Evolutionary conservation across 2,797 vertebrate genomes (phyloP).

Genomic region (Neosalanx taihuensis): DNA sequence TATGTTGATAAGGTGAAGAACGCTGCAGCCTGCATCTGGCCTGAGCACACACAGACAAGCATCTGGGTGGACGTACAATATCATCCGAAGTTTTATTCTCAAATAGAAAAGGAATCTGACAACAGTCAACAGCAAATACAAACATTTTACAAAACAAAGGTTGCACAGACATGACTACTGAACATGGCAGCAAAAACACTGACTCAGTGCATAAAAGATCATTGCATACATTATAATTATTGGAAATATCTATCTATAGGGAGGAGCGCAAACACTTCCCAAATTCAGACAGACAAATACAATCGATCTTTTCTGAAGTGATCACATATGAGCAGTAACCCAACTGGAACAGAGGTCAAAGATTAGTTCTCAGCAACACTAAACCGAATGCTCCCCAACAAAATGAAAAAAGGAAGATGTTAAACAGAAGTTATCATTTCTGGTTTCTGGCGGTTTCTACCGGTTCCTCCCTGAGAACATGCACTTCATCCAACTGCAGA

Average conservation of each 20-base stretch:
- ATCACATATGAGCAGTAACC: conserved; percentile 29
- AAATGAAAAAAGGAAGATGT: conserved; percentile 35
- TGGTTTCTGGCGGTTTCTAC: background rate
- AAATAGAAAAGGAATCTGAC: conserved; percentile 61
- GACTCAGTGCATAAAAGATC: conserved; percentile 51
- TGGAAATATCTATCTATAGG: conserved; percentile 47
- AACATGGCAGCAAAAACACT: conserved; percentile 54
- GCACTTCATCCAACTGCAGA: conserved; percentile 47
- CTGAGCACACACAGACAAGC: background rate
- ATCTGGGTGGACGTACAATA: background rate
- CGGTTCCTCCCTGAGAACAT: conserved; percentile 48
- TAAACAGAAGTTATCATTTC: conserved; percentile 24
- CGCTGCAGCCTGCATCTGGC: background rate
- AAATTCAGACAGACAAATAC: background rate
- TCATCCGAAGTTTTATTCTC: conserved; percentile 44
- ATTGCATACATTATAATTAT: conserved; percentile 68
- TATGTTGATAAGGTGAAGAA: background rate
- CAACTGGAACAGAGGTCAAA: conserved; percentile 33
- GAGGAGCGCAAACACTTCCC: conserved; percentile 7
- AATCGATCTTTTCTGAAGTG: background rate
- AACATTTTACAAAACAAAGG: conserved; percentile 23
- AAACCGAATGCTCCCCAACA: background rate
- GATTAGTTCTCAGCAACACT: conserved; percentile 59
- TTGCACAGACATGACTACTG: conserved; percentile 51
- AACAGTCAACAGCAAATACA: conserved; percentile 46